These are phyloP conservation scores for Empis livida DNA, from an alignment of 2,888 invertebrate genomes.

Conservation along the genomic window DNA sequence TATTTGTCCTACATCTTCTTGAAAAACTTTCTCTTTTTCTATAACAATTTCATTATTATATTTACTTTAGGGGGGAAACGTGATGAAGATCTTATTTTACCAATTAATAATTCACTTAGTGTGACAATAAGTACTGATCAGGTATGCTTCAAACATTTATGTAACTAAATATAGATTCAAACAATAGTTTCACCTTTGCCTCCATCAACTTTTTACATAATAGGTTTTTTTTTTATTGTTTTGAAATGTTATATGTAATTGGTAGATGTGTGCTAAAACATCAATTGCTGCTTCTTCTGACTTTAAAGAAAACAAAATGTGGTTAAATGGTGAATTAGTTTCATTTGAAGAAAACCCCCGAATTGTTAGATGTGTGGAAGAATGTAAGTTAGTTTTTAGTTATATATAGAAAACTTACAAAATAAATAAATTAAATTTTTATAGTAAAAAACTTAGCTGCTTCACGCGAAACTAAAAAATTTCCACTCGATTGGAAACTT, in stretches of 20 bases:
- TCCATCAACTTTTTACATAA: neutral
- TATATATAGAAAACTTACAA: neutral
- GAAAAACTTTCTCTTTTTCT: constrained; percentile 2
- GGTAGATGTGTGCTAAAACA: constrained; percentile 78
- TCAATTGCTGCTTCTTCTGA: constrained; percentile 60
- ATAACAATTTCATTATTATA: constrained; percentile 1
- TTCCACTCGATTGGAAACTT: constrained; percentile 51
- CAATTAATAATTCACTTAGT: constrained; percentile 93
- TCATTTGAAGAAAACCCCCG: constrained; percentile 58
- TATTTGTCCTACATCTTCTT: neutral
- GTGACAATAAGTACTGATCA: constrained; percentile 72
- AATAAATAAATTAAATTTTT: neutral
- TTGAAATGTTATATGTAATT: constrained; percentile 6
- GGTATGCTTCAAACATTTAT: constrained; percentile 32
- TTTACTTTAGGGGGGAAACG: constrained; percentile 76
- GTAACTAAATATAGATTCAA: neutral
- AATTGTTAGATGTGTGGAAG: constrained; percentile 52
- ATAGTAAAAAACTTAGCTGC: constrained; percentile 25
- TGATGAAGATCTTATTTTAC: constrained; percentile 82
- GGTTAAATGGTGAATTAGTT: constrained; percentile 81
- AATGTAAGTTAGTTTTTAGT: neutral
- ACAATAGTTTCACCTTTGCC: neutral
- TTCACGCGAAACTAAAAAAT: constrained; percentile 19
- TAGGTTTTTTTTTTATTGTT: constrained; percentile 1
- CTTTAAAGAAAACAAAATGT: constrained; percentile 66